Evolutionary conservation across 2,888 invertebrate genomes (phyloP), one percentile per base, ranked within the genome.

Genomic region (Aphelenchoides bicaudatus): DNA sequence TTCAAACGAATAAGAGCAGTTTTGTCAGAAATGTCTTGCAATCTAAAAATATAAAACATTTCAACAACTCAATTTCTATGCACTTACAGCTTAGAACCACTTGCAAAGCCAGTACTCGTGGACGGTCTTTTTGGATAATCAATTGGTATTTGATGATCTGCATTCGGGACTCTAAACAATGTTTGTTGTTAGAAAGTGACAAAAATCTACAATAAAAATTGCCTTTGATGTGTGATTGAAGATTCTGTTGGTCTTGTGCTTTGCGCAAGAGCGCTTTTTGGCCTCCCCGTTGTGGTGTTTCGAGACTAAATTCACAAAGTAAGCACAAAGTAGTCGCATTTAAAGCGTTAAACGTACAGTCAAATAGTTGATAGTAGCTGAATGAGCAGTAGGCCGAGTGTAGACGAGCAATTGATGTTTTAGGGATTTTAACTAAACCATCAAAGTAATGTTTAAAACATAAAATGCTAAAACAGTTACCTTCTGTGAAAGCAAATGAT

Each of bases 371-470:
- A 61, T 19, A 6, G 65, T 60, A n/a, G 61, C 48, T 4, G 28
- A 30, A 38, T 71, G 46, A 3, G 69, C 71, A 10, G 66, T 63
- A 3, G 74, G 74, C 16, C 67, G 63, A 3, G 74, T 75, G 55
- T 75, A 75, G 8, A 65, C 65, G 13, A 75, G 56, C 21, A 75
- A 62, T 50, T 75, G 75, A 48, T 75, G 75, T 54, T 72, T 71
- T 6, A 73, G 66, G 1, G 68, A 59, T 56, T 73, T 70, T 39
- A 75, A 48, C 69, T 70, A 58, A 46, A 61, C 39, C 51, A 28
- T 43, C 13, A 28, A 13, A 19, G 21, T 19, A 3, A 23, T 38
- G 23, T 43, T 6, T 6, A 43, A 10, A 10, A 10, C 8, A 10
- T 19, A 43, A 10, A 34, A 10, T 10, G 34, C 10, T n/a, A 34